These are phyloP conservation scores for Hassar affinis DNA, from an alignment of 2,113 vertebrate species.

Conservation along the genomic window DNA sequence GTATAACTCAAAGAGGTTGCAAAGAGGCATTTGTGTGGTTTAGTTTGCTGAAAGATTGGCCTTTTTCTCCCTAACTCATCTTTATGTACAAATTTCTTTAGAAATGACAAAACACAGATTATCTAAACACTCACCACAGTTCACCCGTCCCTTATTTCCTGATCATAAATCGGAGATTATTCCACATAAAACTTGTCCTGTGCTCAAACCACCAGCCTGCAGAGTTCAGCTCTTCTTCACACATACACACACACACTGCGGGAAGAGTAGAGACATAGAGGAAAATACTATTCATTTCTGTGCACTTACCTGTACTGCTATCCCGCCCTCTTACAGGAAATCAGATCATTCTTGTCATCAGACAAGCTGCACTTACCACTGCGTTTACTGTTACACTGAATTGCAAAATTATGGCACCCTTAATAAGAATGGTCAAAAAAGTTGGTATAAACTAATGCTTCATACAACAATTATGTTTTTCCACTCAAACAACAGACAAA, in stretches of 20 bases:
- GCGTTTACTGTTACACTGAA: neutral
- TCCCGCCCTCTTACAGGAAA: constrained; percentile 15
- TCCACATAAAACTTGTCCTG: neutral
- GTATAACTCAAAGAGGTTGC: neutral
- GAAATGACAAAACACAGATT: neutral
- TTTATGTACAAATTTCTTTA: neutral
- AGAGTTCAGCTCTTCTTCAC: neutral
- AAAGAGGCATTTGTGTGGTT: neutral
- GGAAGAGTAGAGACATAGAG: neutral
- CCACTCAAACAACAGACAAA: neutral
- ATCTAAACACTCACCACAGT: constrained; percentile 18
- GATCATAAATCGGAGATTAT: neutral
- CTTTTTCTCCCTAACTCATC: neutral
- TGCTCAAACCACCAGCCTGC: neutral
- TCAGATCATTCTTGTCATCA: neutral
- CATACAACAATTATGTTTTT: neutral
- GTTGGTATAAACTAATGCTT: neutral
- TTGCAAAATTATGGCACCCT: neutral
- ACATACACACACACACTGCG: neutral
- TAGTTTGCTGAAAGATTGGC: too few species aligned
- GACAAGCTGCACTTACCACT: neutral
- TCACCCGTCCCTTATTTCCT: neutral
- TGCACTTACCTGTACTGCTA: neutral
- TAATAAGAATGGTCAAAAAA: neutral
- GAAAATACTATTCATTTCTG: neutral